Percentiles rank a stretch among this genome's conserved stretches.
Evolutionary conservation across 1,140 invertebrate genomes (phyloP).

Genomic region (Onthophagus taurus): DNA sequence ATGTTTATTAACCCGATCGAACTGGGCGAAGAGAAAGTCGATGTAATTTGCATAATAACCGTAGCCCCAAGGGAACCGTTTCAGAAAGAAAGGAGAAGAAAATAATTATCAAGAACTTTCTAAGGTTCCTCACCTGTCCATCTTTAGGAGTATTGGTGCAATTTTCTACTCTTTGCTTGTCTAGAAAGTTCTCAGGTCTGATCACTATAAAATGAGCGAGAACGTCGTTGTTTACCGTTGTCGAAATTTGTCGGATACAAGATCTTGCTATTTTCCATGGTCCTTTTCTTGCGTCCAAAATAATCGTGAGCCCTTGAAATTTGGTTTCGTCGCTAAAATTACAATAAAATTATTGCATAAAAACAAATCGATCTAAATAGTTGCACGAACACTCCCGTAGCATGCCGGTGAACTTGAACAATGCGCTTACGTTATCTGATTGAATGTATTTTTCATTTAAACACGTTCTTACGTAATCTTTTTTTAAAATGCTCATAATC

Average conservation of each 20-base stretch:
- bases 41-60: constrained; percentile 2
- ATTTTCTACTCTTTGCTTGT: constrained; percentile 60
- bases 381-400: no score
- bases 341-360: constrained; percentile 3
- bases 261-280: constrained; percentile 52
- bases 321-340: constrained; percentile 23
- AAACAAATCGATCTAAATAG: no score
- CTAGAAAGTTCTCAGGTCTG: constrained; percentile 63
- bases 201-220: constrained; percentile 50
- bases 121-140: constrained; percentile 44
- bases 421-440: no score
- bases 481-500: no score
- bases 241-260: constrained; percentile 47
- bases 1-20: constrained; percentile 6
- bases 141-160: constrained; percentile 55
- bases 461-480: no score
- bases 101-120: constrained; percentile 3
- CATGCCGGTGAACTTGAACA: no score
- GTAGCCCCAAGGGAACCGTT: background rate
- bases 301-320: constrained; percentile 44
- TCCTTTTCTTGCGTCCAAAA: constrained; percentile 55
- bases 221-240: constrained; percentile 42
- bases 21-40: background rate
- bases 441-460: no score
- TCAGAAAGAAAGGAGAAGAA: background rate